Conservation (phyloP, 1,140 invertebrate genomes). For the Whitmania pigra region DNA sequence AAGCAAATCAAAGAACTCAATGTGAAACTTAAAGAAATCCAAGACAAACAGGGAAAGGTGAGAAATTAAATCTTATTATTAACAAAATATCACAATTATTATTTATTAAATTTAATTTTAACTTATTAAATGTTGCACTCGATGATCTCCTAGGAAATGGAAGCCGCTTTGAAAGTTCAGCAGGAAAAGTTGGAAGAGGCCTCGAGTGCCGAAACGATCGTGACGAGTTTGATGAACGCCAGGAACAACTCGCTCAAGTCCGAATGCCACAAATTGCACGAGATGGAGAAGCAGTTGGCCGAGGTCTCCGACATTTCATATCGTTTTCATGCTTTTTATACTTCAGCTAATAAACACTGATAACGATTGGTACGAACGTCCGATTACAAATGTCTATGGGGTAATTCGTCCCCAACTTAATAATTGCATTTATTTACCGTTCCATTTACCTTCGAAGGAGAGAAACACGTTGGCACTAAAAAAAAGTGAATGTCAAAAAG, state of each 20-base stretch:
- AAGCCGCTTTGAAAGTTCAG: constrained; percentile 52
- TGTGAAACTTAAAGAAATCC: constrained; percentile 37
- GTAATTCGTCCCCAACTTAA: constrained; percentile 16
- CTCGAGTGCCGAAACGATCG: constrained; percentile 57
- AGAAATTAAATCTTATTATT: constrained; percentile 29
- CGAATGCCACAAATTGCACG: constrained; percentile 56
- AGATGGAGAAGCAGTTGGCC: constrained; percentile 54
- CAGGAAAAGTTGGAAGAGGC: constrained; percentile 54
- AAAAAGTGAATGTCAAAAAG: constrained; percentile 54
- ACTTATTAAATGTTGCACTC: neutral
- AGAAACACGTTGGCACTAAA: constrained; percentile 53
- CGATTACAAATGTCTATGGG: neutral
- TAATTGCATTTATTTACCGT: no score
- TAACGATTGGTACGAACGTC: no score
- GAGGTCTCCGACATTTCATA: constrained; percentile 43
- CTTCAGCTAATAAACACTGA: no score
- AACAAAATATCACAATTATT: no score
- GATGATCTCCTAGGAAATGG: constrained; percentile 48
- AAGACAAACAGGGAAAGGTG: constrained; percentile 39
- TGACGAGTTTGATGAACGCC: constrained; percentile 54
- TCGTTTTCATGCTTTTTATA: no score
- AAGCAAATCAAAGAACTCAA: constrained; percentile 44
- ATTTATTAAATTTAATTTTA: no score
- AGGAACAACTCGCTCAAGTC: constrained; percentile 56
- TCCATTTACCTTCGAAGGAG: constrained; percentile 45